Evolutionary conservation across 2,888 invertebrate genomes (phyloP), one percentile per base, ranked within the genome.

Genomic region (Caenorhabditis becei): DNA sequence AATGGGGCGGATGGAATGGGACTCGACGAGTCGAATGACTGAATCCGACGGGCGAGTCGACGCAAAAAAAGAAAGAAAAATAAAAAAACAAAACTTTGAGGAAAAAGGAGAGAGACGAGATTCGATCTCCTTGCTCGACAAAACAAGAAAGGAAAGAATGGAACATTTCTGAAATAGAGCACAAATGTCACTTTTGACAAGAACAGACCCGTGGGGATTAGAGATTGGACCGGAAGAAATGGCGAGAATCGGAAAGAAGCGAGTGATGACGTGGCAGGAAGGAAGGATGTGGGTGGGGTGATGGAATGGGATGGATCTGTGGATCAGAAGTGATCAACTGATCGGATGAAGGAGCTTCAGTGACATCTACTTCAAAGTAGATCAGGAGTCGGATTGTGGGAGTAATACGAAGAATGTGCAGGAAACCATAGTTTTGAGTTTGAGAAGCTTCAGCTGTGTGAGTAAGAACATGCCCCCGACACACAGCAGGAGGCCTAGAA

Each of bases 151-250:
- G 53, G 18, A 71, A 71, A n/a, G 41, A n/a, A n/a, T 1, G 75
- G 66, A 77, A 61, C 66, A 77, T 77, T 77, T 72, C 24, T 61
- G 67, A 62, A 77, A 77, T 56, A 26, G 53, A 56, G 56, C 14
- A 41, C 24, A 58, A 41, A 74, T 74, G 74, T 59, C 74, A 74
- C 74, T 65, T 74, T 74, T 72, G 72, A 72, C 56, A 37, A 44
- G 63, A 72, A 63, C 47, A 63, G 56, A 58, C 65, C 65, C 74
- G 18, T 7, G n/a, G 74, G 74, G 65, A 65, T 59, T 74, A 58
- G 65, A 65, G 37, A 72, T 62, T 49, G 54, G 10, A 28, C 53
- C 35, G 54, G 23, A 49, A 54, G 53, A 51, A 51, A n/a, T 35
- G 58, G 58, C 24, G 59, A 58, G 28, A 51, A 24, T 54, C 24